A percentile compares a stretch with the other conserved stretches of the same genome.
Conservation (phyloP, 2,888 invertebrate species). For the Drosophila macrothrix region DNA sequence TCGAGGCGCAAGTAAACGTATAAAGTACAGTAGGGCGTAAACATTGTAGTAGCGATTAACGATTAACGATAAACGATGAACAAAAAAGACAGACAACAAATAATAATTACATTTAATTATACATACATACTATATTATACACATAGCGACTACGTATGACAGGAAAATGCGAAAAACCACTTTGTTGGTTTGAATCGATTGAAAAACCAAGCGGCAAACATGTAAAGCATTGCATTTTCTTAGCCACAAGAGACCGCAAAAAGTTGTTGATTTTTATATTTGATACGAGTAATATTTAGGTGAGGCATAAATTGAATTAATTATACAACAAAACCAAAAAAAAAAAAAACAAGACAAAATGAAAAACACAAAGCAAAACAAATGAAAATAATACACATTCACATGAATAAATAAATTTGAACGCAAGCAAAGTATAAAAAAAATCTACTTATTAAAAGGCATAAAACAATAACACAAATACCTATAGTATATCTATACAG, state of each 20-base stretch:
- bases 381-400: conserved; percentile 43
- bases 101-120: conserved; percentile 76
- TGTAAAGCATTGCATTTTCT: conserved; percentile 75
- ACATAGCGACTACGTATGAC: conserved; percentile 75
- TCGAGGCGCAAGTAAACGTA: conserved; percentile 48
- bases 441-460: conserved; percentile 64
- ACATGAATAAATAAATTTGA: conserved; percentile 54
- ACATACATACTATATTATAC: conserved; percentile 73
- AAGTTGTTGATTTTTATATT: conserved; percentile 86
- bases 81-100: conserved; percentile 69
- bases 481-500: conserved; percentile 55
- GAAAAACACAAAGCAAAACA: conserved; percentile 11
- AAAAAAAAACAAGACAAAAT: conserved; percentile 9
- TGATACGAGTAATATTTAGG: conserved; percentile 85
- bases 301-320: conserved; percentile 80
- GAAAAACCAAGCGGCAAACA: conserved; percentile 46
- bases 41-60: conserved; percentile 68
- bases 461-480: conserved; percentile 75
- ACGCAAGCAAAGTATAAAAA: conserved; percentile 51
- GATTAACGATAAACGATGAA: conserved; percentile 40
- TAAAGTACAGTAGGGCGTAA: conserved; percentile 67
- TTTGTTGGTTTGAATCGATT: conserved; percentile 4
- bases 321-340: conserved; percentile 71
- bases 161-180: conserved; percentile 29
- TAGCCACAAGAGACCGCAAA: conserved; percentile 77